These are phyloP conservation scores for Kryphioiulus occultus DNA, from an alignment of 2,888 invertebrate genomes.

Conservation along the genomic window DNA sequence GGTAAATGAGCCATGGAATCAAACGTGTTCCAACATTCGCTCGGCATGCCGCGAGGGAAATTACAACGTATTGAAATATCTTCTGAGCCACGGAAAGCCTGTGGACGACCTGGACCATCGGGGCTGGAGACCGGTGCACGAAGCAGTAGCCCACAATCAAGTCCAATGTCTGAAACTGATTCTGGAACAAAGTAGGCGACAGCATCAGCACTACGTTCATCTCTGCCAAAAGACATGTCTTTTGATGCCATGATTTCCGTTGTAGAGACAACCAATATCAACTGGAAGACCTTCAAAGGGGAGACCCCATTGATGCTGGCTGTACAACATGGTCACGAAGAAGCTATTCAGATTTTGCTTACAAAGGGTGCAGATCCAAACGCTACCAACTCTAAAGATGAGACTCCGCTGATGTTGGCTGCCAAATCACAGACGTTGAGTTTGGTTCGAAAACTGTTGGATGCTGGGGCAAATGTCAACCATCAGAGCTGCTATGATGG, in stretches of 20 bases:
- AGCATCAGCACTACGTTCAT: not conserved
- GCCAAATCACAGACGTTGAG: constrained; percentile 60
- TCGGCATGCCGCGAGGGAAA: constrained; percentile 55
- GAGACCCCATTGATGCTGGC: constrained; percentile 61
- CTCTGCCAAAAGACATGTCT: not conserved
- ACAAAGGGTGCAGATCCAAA: constrained; percentile 60
- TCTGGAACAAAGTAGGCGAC: constrained; percentile 54
- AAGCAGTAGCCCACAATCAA: constrained; percentile 60
- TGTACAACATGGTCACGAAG: constrained; percentile 57
- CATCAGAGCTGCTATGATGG: not conserved
- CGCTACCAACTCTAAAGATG: constrained; percentile 56
- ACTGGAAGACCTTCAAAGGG: constrained; percentile 60
- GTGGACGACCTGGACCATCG: constrained; percentile 62
- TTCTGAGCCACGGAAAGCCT: constrained; percentile 57
- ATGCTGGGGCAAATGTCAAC: not conserved
- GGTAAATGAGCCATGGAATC: constrained; percentile 51
- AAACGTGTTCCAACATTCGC: constrained; percentile 55
- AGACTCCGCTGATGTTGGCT: constrained; percentile 61
- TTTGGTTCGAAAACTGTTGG: constrained; percentile 56
- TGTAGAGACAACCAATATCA: constrained; percentile 57
- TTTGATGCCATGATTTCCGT: not conserved
- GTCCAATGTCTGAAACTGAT: constrained; percentile 56
- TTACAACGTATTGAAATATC: constrained; percentile 50
- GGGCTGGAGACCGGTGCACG: constrained; percentile 63
- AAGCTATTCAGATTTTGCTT: constrained; percentile 58